These are phyloP conservation scores for Cavia aperea DNA, from an alignment of 2,113 vertebrate species.

Conservation along the genomic window DNA sequence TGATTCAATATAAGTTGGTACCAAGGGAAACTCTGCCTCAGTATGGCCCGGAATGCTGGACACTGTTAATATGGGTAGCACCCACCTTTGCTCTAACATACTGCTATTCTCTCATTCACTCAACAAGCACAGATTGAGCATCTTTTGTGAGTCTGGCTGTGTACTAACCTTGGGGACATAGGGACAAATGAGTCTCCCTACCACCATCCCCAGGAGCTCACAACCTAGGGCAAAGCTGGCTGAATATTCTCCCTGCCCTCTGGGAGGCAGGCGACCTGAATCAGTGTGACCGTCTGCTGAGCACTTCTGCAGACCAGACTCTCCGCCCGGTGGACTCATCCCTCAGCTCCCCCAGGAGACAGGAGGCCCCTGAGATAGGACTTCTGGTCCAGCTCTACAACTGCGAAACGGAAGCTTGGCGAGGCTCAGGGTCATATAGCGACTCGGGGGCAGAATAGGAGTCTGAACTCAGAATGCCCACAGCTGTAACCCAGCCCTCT, in stretches of 20 bases:
- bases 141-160: neutral
- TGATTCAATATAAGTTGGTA: neutral
- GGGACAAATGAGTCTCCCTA: neutral
- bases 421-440: neutral
- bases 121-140: neutral
- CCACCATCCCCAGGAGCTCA: neutral
- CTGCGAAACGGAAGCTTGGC: neutral
- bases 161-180: neutral
- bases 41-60: neutral
- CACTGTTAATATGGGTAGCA: neutral
- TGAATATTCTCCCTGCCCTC: neutral
- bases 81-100: neutral
- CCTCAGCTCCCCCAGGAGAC: neutral
- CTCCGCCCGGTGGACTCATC: neutral
- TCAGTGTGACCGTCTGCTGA: neutral
- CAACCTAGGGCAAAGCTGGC: neutral
- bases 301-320: neutral
- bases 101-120: neutral
- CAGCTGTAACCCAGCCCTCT: neutral
- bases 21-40: conserved; percentile 20
- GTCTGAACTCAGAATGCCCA: neutral
- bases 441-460: too few relatives aligned
- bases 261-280: neutral
- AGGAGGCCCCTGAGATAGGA: neutral
- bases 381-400: neutral